These are phyloP conservation scores for Pollenia angustigena DNA, from an alignment of 2,888 invertebrate species.

Conservation along the genomic window DNA sequence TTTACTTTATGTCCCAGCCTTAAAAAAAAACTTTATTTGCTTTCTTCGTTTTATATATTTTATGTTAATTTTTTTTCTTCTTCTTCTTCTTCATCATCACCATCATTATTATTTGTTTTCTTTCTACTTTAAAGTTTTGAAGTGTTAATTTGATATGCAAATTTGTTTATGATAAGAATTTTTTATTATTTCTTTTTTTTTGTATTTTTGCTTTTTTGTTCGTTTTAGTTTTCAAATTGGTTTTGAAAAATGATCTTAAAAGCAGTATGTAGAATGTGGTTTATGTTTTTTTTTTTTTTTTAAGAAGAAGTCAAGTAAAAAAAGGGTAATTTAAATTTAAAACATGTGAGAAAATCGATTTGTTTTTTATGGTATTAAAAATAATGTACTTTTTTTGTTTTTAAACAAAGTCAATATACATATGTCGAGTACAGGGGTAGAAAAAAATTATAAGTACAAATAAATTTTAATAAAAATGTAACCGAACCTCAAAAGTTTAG, in stretches of 20 bases:
- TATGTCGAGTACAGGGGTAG: neutral
- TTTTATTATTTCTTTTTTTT: slow-evolving; percentile 53
- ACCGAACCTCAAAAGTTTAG: no score
- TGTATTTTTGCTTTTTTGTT: slow-evolving; percentile 36
- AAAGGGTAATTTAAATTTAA: slow-evolving; percentile 33
- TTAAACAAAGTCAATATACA: neutral
- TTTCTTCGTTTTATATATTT: slow-evolving; percentile 52
- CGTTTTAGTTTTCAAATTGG: slow-evolving; percentile 46
- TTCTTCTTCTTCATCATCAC: slow-evolving; percentile 7
- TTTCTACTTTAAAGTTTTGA: slow-evolving; percentile 42
- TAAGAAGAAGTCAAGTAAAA: slow-evolving; percentile 8
- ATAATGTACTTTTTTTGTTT: neutral
- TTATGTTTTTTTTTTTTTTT: neutral
- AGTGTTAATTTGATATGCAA: slow-evolving; percentile 73
- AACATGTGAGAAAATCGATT: slow-evolving; percentile 55
- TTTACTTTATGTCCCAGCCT: neutral
- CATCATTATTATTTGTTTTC: slow-evolving; percentile 18
- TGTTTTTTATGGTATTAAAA: slow-evolving; percentile 7
- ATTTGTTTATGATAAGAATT: slow-evolving; percentile 68
- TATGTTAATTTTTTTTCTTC: slow-evolving; percentile 60
- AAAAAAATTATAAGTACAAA: no score
- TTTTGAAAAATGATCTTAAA: slow-evolving; percentile 53
- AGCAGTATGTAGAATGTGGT: neutral
- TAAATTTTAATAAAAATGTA: no score
- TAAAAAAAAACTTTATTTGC: slow-evolving; percentile 39